Base-by-base conservation (phyloP, 2,113 vertebrate genomes). In the Cavia porcellus region DNA sequence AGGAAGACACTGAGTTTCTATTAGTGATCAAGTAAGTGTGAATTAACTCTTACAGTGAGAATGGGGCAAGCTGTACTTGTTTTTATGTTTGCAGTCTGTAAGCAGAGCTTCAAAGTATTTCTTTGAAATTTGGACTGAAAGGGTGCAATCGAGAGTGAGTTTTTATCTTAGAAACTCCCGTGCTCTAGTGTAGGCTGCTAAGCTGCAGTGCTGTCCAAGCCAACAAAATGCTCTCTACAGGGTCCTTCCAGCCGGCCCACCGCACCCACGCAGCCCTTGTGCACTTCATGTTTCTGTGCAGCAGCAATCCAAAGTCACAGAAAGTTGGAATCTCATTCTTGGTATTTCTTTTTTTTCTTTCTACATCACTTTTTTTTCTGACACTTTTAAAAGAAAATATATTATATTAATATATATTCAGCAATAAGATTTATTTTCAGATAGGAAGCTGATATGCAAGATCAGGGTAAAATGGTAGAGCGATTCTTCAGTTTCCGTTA, bases 381-480 rank as follows among this genome's bases (percentile, higher is more conserved):
- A 70, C 86, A 13, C 38, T 93, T 83, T 68, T 7, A 9, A 70
- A 93, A 59, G 14, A n/a, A 88, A 79, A 80, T 59, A 75, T n/a
- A 70, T n/a, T 70, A 61, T 90, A 38, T 80, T 35, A 68, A n/a
- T 70, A 55, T 90, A 42, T 80, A 20, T 86, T 97, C 38, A 90
- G 20, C 38, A 85, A 90, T 5, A 75, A 30, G 30, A 57, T 52
- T 24, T 45, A 20, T 84, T 90, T 45, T 77, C 28, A 94, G 86
- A 79, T 94, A 82, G 74, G 11, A 89, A 90, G 47, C 20, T 89
- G n/a, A 89, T 92, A 89, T 74, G 87, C 50, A 92, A 90, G 7
- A 92, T 94, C 81, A 38, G n/a, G 35, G 7, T 95, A 72, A 96
- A 97, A 94, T 75, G 55, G 45, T 30, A 57, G 12, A 91, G 0